Evolutionary conservation across 2,113 vertebrate species (phyloP).

Genomic region (Spea bombifrons): DNA sequence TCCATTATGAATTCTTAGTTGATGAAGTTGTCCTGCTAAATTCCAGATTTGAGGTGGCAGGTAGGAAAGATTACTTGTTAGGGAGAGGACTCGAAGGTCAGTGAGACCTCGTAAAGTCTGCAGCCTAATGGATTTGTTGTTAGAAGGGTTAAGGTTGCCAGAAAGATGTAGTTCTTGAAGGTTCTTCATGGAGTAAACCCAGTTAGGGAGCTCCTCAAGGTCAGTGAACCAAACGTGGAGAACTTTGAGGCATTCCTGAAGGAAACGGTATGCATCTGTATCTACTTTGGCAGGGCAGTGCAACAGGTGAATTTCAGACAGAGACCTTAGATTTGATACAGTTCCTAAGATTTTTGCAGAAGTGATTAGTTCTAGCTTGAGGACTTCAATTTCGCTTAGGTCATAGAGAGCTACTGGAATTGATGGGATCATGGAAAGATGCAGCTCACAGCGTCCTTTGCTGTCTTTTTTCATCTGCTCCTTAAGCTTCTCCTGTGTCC

Average conservation of each 20-base stretch:
- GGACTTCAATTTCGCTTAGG: constrained; percentile 64
- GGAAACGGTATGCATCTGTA: constrained; percentile 58
- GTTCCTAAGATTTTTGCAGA: constrained; percentile 64
- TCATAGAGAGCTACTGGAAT: constrained; percentile 68
- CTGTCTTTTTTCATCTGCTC: constrained; percentile 55
- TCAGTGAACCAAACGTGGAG: constrained; percentile 65
- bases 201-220: constrained; percentile 63
- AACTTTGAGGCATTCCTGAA: constrained; percentile 64
- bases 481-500: constrained; percentile 63
- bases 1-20: constrained; percentile 67
- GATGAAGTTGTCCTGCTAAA: constrained; percentile 58
- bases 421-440: constrained; percentile 67
- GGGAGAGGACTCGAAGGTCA: constrained; percentile 61
- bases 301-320: constrained; percentile 70
- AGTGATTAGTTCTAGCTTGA: constrained; percentile 69
- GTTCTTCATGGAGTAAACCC: constrained; percentile 65
- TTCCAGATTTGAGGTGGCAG: constrained; percentile 66
- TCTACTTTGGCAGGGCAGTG: constrained; percentile 66
- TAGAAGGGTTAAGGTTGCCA: constrained; percentile 61
- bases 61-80: constrained; percentile 60
- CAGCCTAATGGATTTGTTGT: constrained; percentile 62
- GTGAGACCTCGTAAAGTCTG: constrained; percentile 63
- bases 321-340: constrained; percentile 63
- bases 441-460: constrained; percentile 58
- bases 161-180: constrained; percentile 68